A percentile compares a stretch with the other conserved stretches of the same genome.
Evolutionary conservation across 2,797 vertebrate genomes (phyloP).

Genomic region (Monodelphis domestica): DNA sequence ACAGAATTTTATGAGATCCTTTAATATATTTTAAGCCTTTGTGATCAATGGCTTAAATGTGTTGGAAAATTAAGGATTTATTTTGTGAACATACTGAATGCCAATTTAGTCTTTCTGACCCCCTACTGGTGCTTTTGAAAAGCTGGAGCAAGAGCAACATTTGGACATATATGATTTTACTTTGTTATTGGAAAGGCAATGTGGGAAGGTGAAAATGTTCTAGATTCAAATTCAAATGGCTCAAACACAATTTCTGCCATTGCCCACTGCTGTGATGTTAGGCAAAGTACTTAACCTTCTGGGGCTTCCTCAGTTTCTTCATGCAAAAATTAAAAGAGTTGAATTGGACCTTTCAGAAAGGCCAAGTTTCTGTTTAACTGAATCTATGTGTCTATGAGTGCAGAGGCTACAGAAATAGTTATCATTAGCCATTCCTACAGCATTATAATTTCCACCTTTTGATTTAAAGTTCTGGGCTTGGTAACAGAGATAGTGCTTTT

Average conservation of each 20-base stretch:
- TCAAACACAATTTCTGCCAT: not conserved
- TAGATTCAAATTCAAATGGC: not conserved
- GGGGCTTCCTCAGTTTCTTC: not conserved
- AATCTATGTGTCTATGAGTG: not conserved
- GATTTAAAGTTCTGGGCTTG: not conserved
- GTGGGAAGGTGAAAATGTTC: not conserved
- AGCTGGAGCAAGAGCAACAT: not conserved
- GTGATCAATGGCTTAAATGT: too few species aligned
- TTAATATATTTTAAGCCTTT: not conserved
- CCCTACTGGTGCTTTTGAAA: not conserved
- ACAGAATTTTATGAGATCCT: not conserved
- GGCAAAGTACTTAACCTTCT: not conserved
- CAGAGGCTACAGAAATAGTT: not conserved
- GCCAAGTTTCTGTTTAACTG: not conserved
- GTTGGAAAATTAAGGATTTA: not conserved
- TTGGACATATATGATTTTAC: not conserved
- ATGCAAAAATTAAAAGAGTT: too few species aligned
- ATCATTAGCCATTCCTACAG: not conserved
- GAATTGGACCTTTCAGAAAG: too few species aligned
- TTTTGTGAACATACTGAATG: too few species aligned
- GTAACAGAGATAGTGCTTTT: not conserved
- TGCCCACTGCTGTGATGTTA: not conserved
- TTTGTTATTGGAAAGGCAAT: not conserved
- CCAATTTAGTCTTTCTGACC: not conserved
- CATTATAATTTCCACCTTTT: not conserved